These are phyloP conservation scores for Gobius niger DNA, from an alignment of 2,113 vertebrate genomes.

Conservation along the genomic window DNA sequence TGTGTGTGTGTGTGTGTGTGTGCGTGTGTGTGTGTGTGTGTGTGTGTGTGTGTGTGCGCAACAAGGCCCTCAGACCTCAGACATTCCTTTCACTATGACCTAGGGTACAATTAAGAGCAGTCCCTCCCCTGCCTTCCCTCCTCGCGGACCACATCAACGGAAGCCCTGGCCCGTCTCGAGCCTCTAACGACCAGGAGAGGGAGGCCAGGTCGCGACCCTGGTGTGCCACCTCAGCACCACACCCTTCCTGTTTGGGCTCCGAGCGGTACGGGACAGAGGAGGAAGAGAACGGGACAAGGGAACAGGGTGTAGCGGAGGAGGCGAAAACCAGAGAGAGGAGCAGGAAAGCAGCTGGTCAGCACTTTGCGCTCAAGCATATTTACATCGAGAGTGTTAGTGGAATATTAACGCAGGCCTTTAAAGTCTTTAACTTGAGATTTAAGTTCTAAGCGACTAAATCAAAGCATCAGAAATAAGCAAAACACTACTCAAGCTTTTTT, in stretches of 20 bases:
- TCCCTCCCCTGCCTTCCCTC: slow-evolving; percentile 77
- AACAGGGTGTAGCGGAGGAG: slow-evolving; percentile 26
- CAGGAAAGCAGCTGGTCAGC: slow-evolving; percentile 17
- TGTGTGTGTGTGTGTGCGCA: slow-evolving; percentile 61
- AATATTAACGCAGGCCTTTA: no score
- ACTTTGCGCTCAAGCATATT: neutral
- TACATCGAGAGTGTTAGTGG: neutral
- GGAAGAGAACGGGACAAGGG: slow-evolving; percentile 35
- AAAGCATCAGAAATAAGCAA: no score
- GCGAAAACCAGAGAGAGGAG: slow-evolving; percentile 28
- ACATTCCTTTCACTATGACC: slow-evolving; percentile 78
- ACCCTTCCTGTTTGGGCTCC: slow-evolving; percentile 75
- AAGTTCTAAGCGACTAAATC: no score
- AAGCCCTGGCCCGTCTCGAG: slow-evolving; percentile 74
- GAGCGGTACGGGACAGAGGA: slow-evolving; percentile 56
- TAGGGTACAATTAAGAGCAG: slow-evolving; percentile 80
- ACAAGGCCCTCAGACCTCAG: slow-evolving; percentile 80
- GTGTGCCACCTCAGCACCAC: slow-evolving; percentile 75
- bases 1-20: slow-evolving; percentile 34
- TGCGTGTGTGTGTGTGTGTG: neutral
- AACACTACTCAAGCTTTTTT: no score
- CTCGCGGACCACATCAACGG: slow-evolving; percentile 77
- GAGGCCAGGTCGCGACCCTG: slow-evolving; percentile 76
- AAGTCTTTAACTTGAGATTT: no score
- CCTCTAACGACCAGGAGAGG: slow-evolving; percentile 74